phyloP scores from a whole-genome alignment of 1,140 invertebrate species.

The Achroia grisella region DNA sequence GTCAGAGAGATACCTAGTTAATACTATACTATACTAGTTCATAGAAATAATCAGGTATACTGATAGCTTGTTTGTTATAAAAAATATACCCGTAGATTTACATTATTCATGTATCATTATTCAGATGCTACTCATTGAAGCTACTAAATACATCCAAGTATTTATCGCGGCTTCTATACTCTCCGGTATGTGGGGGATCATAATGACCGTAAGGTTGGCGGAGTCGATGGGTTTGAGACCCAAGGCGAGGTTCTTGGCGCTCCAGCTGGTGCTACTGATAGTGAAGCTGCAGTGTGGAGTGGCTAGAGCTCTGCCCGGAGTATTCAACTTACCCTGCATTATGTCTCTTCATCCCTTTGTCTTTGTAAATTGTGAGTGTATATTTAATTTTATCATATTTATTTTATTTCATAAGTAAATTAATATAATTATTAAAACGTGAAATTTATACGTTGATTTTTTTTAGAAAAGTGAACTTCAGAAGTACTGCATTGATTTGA shows the following conservation, averaged over 20 bases:
- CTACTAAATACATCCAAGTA: slow-evolving; percentile 76
- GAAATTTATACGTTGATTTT: no score
- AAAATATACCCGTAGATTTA: no score
- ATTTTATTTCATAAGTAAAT: no score
- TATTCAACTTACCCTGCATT: slow-evolving; percentile 65
- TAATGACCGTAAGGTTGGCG: slow-evolving; percentile 74
- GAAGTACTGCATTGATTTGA: no score
- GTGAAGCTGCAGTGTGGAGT: slow-evolving; percentile 73
- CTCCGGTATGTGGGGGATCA: slow-evolving; percentile 77
- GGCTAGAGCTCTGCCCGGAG: slow-evolving; percentile 62
- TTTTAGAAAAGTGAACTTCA: no score
- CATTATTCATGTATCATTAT: slow-evolving; percentile 30
- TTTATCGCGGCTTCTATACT: slow-evolving; percentile 75
- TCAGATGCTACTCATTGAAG: slow-evolving; percentile 75
- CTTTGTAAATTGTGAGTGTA: slow-evolving; percentile 56
- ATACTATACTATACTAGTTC: no score
- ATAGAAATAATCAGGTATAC: no score
- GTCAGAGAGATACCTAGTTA: no score
- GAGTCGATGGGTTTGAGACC: slow-evolving; percentile 55
- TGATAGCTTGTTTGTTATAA: no score
- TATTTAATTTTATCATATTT: not conserved
- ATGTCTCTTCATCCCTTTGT: slow-evolving; percentile 60
- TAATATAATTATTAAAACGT: no score
- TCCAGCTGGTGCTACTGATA: slow-evolving; percentile 73
- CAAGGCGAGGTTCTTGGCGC: slow-evolving; percentile 66